Evolutionary conservation across 2,888 invertebrate genomes (phyloP).

Genomic region (Caenorhabditis panamensis): DNA sequence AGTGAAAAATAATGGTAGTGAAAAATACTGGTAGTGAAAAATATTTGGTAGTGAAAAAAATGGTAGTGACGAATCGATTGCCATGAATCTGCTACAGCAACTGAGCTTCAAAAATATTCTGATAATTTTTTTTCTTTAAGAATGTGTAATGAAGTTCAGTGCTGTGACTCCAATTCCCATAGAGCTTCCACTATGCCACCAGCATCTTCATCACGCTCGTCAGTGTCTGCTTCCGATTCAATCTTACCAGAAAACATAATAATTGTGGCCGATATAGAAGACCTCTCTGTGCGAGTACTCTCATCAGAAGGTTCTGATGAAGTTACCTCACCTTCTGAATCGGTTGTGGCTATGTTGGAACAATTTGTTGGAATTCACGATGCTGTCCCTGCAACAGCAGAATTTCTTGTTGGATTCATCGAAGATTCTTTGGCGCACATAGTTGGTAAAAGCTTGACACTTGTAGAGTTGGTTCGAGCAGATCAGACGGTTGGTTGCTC

Average conservation of each 20-base stretch:
- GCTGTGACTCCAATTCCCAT: slow-evolving; percentile 53
- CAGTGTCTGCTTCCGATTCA: slow-evolving; percentile 29
- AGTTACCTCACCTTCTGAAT: slow-evolving; percentile 74
- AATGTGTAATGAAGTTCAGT: slow-evolving; percentile 66
- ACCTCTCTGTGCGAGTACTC: slow-evolving; percentile 64
- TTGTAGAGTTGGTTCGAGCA: slow-evolving; percentile 71
- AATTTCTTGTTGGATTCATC: slow-evolving; percentile 76
- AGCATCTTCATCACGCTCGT: slow-evolving; percentile 46
- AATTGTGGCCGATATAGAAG: slow-evolving; percentile 66
- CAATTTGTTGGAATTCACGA: slow-evolving; percentile 72
- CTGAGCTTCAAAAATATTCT: no score
- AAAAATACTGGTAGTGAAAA: no score
- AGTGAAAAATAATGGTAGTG: no score
- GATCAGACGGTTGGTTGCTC: slow-evolving; percentile 39
- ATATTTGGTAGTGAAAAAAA: no score
- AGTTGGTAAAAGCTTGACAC: slow-evolving; percentile 71
- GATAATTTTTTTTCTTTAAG: no score
- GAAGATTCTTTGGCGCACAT: slow-evolving; percentile 79
- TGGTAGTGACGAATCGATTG: no score
- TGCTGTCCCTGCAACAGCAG: slow-evolving; percentile 53
- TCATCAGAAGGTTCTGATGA: slow-evolving; percentile 64
- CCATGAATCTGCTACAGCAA: no score
- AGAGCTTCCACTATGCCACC: slow-evolving; percentile 33
- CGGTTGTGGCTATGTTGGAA: slow-evolving; percentile 76
- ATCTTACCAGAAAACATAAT: slow-evolving; percentile 62